A percentile compares a stretch with the other conserved stretches of the same genome.
These are phyloP conservation scores for Trematomus loennbergii DNA, from an alignment of 2,113 vertebrate species.

Conservation along the genomic window DNA sequence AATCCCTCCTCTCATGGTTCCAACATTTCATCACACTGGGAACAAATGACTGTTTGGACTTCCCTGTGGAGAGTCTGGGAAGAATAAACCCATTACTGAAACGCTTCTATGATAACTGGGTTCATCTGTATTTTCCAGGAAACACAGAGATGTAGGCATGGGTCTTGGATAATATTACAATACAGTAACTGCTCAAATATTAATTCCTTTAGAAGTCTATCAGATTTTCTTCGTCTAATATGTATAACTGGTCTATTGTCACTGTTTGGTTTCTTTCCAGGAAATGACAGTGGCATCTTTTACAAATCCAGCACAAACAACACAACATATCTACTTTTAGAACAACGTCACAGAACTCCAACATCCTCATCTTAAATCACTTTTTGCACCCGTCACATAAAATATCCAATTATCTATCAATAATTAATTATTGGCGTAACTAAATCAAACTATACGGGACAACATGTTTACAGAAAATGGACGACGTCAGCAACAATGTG, in stretches of 20 bases:
- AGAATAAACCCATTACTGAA: slow-evolving; percentile 20
- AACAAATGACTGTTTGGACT: slow-evolving; percentile 11
- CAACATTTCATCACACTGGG: slow-evolving; percentile 7
- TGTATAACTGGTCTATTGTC: neutral
- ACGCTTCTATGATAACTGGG: slow-evolving; percentile 2
- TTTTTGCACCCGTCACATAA: neutral
- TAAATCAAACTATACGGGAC: slow-evolving; percentile 6
- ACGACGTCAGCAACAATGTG: slow-evolving; percentile 14
- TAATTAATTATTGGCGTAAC: slow-evolving; percentile 17
- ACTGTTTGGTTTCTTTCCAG: neutral
- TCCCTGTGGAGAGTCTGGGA: neutral
- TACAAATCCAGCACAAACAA: neutral
- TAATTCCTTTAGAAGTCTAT: too few species aligned
- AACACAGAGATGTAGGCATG: neutral
- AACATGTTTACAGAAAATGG: slow-evolving; percentile 5
- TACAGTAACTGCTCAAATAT: neutral
- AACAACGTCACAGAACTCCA: neutral
- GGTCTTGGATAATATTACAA: neutral
- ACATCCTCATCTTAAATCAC: neutral
- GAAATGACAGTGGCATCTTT: neutral
- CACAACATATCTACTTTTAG: neutral
- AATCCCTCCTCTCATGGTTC: slow-evolving; percentile 8
- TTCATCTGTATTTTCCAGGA: neutral
- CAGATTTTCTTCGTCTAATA: neutral
- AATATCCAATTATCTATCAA: neutral